phyloP scores from a whole-genome alignment of 2,888 invertebrate species.

The Hydrotaea cyrtoneurina region DNA sequence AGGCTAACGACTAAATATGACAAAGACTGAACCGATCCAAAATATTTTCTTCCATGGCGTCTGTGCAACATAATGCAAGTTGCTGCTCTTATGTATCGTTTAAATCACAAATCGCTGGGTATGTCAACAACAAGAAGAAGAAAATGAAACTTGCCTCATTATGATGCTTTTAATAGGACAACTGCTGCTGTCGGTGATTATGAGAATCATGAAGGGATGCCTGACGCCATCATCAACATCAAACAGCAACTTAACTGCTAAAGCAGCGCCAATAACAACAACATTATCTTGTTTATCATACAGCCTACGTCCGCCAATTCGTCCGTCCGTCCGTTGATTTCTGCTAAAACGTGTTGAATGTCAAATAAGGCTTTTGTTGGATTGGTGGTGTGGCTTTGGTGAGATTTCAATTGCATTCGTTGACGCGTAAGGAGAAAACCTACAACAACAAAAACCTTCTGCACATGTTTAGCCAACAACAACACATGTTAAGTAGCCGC shows the following conservation, averaged over 20 bases:
- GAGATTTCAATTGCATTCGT: slow-evolving; percentile 29
- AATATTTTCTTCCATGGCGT: too few relatives aligned
- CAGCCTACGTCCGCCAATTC: background rate
- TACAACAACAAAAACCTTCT: too few relatives aligned
- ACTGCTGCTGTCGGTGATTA: slow-evolving; percentile 25
- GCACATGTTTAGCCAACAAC: background rate
- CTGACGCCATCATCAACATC: slow-evolving; percentile 54
- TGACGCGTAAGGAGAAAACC: background rate
- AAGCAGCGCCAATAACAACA: slow-evolving; percentile 24
- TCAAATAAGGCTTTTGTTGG: slow-evolving; percentile 23
- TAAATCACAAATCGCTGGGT: too few relatives aligned
- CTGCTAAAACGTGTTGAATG: slow-evolving; percentile 35
- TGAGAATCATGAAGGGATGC: slow-evolving; percentile 27
- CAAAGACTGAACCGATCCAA: too few relatives aligned
- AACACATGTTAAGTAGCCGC: slow-evolving; percentile 12
- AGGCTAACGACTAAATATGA: too few relatives aligned
- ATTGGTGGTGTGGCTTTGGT: slow-evolving; percentile 24
- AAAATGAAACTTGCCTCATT: slow-evolving; percentile 58
- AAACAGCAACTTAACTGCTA: slow-evolving; percentile 10
- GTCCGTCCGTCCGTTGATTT: background rate
- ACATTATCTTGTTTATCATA: slow-evolving; percentile 24
- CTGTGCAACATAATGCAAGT: too few relatives aligned
- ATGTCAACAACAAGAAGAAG: too few relatives aligned
- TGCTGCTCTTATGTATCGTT: too few relatives aligned
- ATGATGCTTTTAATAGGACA: slow-evolving; percentile 58